Evolutionary conservation across 2,888 invertebrate species (phyloP), one percentile per base, ranked within the genome.

Genomic region (Synergus umbraculus): DNA sequence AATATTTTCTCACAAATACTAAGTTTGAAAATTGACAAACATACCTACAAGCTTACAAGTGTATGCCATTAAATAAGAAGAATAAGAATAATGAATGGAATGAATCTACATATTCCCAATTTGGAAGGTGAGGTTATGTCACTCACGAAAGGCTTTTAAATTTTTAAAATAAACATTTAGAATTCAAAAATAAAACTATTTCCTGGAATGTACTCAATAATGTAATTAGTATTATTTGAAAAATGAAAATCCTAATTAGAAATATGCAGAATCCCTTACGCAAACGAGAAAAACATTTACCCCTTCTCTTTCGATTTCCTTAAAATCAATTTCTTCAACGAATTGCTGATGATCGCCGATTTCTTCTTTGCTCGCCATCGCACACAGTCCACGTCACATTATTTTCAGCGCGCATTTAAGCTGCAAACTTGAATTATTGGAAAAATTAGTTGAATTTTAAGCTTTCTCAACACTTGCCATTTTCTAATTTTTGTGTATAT

Each of bases 271-370:
- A 46, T 49, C 22, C 8, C 46, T 69, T 49, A 29, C 22, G 15
- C n/a, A 10, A 64, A n/a, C 78, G 54, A 76, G 43, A 81, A 29
- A 54, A 84, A 89, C 54, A 92, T 91, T 93, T 93, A 96, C 96
- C 95, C 95, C 94, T 92, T 96, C 93, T 89, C 94, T 94, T 91
- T 95, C 93, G 91, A 96, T 96, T 93, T 96, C 96, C 93, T 94
- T 94, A 92, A 95, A 95, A 93, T 96, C 94, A 92, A 96, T 96
- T 93, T 96, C 96, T 93, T 95, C 95, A 89, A 96, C 95, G 93
- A 95, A 95, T 89, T 93, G 92, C 86, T 93, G 93, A 87, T 87
- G 84, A 83, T 85, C 83, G 80, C 82, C 85, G 87, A 78, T 78
- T 44, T 54, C 73, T 73, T 88, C 87, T 86, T 86, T 87, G 85